Evolutionary conservation across 2,888 invertebrate species (phyloP), one percentile per base, ranked within the genome.

Genomic region (Phalangium opilio): DNA sequence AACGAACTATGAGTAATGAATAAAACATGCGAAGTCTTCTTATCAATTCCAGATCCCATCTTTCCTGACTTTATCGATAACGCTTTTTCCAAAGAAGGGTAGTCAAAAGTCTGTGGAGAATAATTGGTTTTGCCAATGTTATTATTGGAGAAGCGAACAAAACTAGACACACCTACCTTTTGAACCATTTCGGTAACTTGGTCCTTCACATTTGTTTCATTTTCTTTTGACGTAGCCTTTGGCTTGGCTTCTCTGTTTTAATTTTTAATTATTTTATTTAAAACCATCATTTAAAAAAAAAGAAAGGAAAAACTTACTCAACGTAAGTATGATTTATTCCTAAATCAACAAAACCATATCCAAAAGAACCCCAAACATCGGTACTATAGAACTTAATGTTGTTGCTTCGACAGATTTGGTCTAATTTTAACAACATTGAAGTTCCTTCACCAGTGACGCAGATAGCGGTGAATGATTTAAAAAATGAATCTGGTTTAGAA

Each of bases 261-360:
- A 11, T 42, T 10, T 38, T 17, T 40, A 20, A 21, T 34, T 35
- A 11, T 42, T 10, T 38, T 17, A 38, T 38, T 12, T n/a, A 45
- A 36, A 20, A 44, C 33, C n/a, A 42, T 20, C 17, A 21, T 12
- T 19, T 14, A 15, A 27, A 39, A 41, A 33, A 42, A 27, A 33
- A 18, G 17, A 39, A 27, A 43, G 11, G 43, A 44, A n/a, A 27
- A 47, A 72, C 78, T 70, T 70, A 84, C 84, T 80, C 80, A 43
- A 75, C 76, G 67, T 75, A 87, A 57, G 20, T 41, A 20, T 80
- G 77, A 62, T 90, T 89, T 45, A 78, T 76, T 41, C 82, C 78
- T 41, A 95, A 75, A 70, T 96, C 93, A 12, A 83, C 77, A 64
- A 93, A 87, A 63, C 82, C 79, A 66, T 79, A 95, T 1, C 93